phyloP scores from a whole-genome alignment of 2,113 vertebrate genomes.

The Sinosuthora webbiana region DNA sequence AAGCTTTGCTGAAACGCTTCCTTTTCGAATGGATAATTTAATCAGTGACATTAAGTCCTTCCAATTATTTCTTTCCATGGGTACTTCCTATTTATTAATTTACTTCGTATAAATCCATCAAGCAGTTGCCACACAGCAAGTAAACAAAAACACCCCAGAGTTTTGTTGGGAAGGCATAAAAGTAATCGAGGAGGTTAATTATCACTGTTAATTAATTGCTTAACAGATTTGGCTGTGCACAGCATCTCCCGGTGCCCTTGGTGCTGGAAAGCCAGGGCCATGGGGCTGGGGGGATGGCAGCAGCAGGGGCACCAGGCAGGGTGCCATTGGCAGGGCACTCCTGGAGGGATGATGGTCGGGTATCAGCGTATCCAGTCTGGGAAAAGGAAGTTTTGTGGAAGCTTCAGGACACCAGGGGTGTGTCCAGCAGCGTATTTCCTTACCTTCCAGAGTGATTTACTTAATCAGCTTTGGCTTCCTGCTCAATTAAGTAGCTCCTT shows the following conservation, averaged over 20 bases:
- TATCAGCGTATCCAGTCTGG: neutral
- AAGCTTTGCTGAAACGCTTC: neutral
- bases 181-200: conserved; percentile 18
- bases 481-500: neutral
- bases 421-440: neutral
- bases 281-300: neutral
- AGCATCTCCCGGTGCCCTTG: neutral
- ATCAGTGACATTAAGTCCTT: neutral
- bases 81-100: conserved; percentile 25
- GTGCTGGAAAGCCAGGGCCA: neutral
- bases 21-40: neutral
- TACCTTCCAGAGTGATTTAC: neutral
- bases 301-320: neutral
- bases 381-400: neutral
- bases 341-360: accelerated
- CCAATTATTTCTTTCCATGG: neutral
- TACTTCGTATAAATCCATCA: neutral
- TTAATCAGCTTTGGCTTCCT: conserved; percentile 36
- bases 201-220: neutral
- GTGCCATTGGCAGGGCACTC: accelerated
- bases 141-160: conserved; percentile 17
- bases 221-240: neutral
- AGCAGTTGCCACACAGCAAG: neutral
- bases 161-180: neutral
- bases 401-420: neutral